Evolutionary conservation across 2,113 vertebrate genomes (phyloP), one percentile per base, ranked within the genome.

Genomic region (Pitta sordida): DNA sequence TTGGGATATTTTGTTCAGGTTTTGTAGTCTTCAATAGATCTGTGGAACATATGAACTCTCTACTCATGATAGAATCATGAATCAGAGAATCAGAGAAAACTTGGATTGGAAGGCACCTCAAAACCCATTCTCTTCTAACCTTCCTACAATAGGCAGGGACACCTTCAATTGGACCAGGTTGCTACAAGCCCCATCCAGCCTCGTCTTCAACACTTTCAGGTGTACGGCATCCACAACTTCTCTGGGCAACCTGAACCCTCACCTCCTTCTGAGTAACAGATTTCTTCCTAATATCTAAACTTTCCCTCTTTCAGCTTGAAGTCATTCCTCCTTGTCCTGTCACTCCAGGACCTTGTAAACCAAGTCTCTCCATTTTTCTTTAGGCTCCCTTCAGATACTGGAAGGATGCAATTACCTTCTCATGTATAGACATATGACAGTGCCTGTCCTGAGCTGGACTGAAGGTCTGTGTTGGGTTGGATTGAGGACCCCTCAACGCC

Each of bases 101-200:
- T 20, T 41, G 37, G 39, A 6, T 41, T 63, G 37, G 17, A 30
- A 22, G 37, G 29, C 13, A 32, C 37, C 27, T 41, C 27, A 30
- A 43, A 43, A 10, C 17, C 62, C 8, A 13, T 22, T 19, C 11
- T 4, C 2, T 46, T 68, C 37, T 7, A 39, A 8, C 0, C 12
- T 46, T 29, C 11, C 36, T 64, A 26, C 22, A 27, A 7, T 15
- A 30, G 12, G 2, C 11, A 34, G 26, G 21, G 8, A 55, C 8
- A 32, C 0, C 3, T 62, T 1, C 48, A 48, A 36, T 1, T 8
- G 0, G 3, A 4, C 34, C 86, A 83, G 30, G 1, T 0, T 48
- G 30, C 55, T 43, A 48, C 30, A 69, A 49, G 6, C 11, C 4
- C 11, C 0, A 0, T 41, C 41, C 55, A 60, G 0, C 9, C 53